Base-by-base conservation (phyloP, 2,797 vertebrate genomes). In the Cryptoprocta ferox region DNA sequence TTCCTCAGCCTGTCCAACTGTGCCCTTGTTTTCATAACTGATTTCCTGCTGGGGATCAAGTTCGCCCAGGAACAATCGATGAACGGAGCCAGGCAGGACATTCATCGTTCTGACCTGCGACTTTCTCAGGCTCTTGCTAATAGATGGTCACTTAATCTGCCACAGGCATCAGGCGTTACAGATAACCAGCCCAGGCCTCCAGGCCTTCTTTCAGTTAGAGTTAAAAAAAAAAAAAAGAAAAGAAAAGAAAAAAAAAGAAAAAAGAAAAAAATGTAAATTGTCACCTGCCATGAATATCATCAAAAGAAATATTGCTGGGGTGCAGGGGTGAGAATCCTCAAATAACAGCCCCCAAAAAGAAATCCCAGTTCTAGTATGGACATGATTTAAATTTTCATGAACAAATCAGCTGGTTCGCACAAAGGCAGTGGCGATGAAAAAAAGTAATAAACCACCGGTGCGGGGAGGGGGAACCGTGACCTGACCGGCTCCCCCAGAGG, bases 311-410 rank as follows among this genome's bases (percentile, higher is more conserved):
- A 88, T 35, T 48, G 13, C 39, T n/a, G 45, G 59, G 30, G 39
- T 28, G 0, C 5, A 3, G 13, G 39, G 70, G 81, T 89, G 85
- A 63, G 45, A 24, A 76, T 66, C 61, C 97, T 97, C 66, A 66
- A 37, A 75, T 97, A 94, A 80, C 87, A 97, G 90, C 96, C 87
- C 87, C 97, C 83, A 11, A n/a, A 94, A 97, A 98, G 91, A 97
- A 86, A 19, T 86, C 82, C 95, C 91, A 68, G 56, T 78, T 98
- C 98, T 96, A 98, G 98, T 98, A 98, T 80, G 95, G 97, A 98
- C 98, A 98, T 80, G 98, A 98, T 98, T 99, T 98, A 98, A 98
- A 99, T 99, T 99, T 99, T 98, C 98, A 98, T 98, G 98, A 98
- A 98, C 98, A 99, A 98, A 99, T 99, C 98, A 99, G 95, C 76